These are phyloP conservation scores for Sebastes vulpes DNA, from an alignment of 2,797 vertebrate species.

Conservation along the genomic window DNA sequence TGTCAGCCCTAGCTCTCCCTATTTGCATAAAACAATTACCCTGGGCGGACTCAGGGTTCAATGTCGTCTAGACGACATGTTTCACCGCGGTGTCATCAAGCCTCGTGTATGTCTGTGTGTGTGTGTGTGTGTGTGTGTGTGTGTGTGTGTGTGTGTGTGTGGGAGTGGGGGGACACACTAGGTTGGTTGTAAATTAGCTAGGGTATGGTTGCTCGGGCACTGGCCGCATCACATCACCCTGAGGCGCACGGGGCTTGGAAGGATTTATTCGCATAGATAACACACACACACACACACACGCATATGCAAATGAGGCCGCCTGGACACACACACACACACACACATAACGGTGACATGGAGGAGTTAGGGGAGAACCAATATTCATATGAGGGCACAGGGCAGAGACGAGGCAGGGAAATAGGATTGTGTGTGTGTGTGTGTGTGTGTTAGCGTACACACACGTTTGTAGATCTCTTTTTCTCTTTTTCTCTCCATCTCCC, in stretches of 20 bases:
- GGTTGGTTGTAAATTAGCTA: constrained; percentile 95
- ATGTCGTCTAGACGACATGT: constrained; percentile 95
- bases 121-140: constrained; percentile 36
- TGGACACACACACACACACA: constrained; percentile 45
- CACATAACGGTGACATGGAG: constrained; percentile 91
- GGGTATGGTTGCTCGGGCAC: constrained; percentile 87
- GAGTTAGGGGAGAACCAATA: constrained; percentile 90
- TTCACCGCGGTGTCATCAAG: constrained; percentile 90
- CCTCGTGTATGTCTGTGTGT: too few species aligned
- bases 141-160: constrained; percentile 11
- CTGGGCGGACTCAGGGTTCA: constrained; percentile 87
- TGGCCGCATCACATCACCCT: constrained; percentile 91
- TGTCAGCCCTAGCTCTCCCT: constrained; percentile 84
- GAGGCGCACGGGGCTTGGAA: constrained; percentile 88
- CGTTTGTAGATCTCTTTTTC: constrained; percentile 74
- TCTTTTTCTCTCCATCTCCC: constrained; percentile 79
- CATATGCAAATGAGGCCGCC: constrained; percentile 68
- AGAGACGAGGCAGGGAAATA: constrained; percentile 44
- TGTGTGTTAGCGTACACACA: not conserved
- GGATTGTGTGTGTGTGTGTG: constrained; percentile 26
- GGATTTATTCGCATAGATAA: constrained; percentile 99
- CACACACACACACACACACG: constrained; percentile 90
- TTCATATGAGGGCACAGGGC: constrained; percentile 88
- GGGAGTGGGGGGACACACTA: constrained; percentile 84
- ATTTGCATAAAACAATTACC: constrained; percentile 97